Conservation (phyloP, 2,113 vertebrate genomes). For the Neogobius melanostomus region DNA sequence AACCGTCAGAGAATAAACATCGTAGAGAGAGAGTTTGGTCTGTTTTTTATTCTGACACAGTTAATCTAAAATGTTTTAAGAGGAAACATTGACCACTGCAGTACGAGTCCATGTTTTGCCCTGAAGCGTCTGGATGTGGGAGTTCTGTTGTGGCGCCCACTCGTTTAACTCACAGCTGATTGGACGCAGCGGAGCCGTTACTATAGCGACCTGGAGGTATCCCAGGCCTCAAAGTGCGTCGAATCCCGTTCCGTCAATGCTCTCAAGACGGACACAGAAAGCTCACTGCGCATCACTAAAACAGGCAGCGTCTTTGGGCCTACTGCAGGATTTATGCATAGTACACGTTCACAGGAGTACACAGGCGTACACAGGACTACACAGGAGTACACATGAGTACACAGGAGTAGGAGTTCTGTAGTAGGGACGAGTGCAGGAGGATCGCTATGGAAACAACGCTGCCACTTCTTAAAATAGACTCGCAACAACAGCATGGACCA, state of each 20-base stretch:
- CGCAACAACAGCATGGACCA: not conserved
- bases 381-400: too few species aligned
- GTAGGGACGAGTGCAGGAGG: not conserved
- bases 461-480: not conserved
- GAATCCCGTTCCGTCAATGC: not conserved
- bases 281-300: too few species aligned
- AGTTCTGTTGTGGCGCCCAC: conserved; percentile 1
- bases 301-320: not conserved
- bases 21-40: too few species aligned
- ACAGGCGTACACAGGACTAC: too few species aligned
- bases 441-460: not conserved
- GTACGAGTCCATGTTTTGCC: too few species aligned
- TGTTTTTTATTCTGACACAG: too few species aligned
- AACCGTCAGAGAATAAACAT: too few species aligned
- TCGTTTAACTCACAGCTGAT: conserved; percentile 6
- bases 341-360: not conserved
- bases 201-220: not conserved
- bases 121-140: not conserved
- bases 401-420: too few species aligned
- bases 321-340: not conserved
- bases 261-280: too few species aligned
- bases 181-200: not conserved
- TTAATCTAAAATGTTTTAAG: too few species aligned
- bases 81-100: too few species aligned
- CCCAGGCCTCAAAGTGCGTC: not conserved